Evolutionary conservation across 2,113 vertebrate genomes (phyloP).

Genomic region (Epinephelus cyanopodus): DNA sequence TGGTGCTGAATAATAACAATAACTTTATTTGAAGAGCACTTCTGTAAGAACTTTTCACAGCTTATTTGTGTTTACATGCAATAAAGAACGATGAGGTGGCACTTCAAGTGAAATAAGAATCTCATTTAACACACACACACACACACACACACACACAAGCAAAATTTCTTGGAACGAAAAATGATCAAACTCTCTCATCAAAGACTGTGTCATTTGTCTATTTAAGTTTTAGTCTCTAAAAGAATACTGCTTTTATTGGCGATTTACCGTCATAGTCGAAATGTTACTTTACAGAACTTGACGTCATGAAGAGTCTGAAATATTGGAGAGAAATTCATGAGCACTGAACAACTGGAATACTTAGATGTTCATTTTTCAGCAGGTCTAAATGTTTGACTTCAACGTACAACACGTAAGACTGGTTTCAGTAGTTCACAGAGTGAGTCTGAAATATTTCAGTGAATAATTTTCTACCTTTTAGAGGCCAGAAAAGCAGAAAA

Average conservation of each 20-base stretch:
- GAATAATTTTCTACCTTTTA: not conserved
- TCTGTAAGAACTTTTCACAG: slow-evolving; percentile 46
- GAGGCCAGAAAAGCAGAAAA: not conserved
- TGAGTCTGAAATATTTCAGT: not conserved
- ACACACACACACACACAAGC: no score
- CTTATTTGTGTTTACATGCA: slow-evolving; percentile 21
- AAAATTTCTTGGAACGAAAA: not conserved
- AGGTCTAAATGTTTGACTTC: no score
- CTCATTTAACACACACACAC: no score
- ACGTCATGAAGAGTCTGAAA: not conserved
- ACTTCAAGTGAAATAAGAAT: not conserved
- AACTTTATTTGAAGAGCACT: slow-evolving; percentile 55
- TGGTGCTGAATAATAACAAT: slow-evolving; percentile 65
- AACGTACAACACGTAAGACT: no score
- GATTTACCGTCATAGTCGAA: not conserved
- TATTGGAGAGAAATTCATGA: not conserved
- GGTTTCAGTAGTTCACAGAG: not conserved
- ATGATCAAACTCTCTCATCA: not conserved
- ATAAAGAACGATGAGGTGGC: not conserved
- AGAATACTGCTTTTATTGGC: not conserved
- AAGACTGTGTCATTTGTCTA: not conserved
- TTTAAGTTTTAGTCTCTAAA: not conserved
- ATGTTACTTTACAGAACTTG: not conserved
- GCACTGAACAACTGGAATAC: not conserved
- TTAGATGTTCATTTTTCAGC: not conserved